Percentiles rank a stretch among this genome's conserved stretches.
These are phyloP conservation scores for Pharmacophagus antenor DNA, from an alignment of 2,888 invertebrate species.

Conservation along the genomic window DNA sequence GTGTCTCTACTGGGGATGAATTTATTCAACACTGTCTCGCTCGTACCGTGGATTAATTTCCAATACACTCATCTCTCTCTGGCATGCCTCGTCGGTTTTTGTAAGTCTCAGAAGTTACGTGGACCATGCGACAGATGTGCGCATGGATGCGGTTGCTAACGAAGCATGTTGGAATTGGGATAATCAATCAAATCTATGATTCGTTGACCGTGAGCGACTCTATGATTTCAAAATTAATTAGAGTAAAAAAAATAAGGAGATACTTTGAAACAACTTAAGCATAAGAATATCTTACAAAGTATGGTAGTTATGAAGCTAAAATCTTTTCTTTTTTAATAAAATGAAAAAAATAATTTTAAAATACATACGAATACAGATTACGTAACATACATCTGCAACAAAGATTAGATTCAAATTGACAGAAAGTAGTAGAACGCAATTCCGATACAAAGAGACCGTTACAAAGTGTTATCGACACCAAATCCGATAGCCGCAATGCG, in stretches of 20 bases:
- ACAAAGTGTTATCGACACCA: conserved; percentile 66
- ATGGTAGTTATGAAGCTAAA: background rate
- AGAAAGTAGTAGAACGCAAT: conserved; percentile 64
- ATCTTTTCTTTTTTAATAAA: no score
- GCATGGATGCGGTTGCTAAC: conserved; percentile 74
- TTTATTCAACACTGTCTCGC: conserved; percentile 50
- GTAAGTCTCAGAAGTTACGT: conserved; percentile 70
- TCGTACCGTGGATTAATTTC: conserved; percentile 40
- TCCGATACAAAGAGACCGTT: conserved; percentile 67
- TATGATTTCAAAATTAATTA: conserved; percentile 48
- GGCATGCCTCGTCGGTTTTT: conserved; percentile 65
- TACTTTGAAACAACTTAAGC: no score
- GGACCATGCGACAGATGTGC: conserved; percentile 78
- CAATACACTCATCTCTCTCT: conserved; percentile 55
- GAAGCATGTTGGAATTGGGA: conserved; percentile 74
- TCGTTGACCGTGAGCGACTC: conserved; percentile 64
- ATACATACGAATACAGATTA: conserved; percentile 8
- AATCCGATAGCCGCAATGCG: conserved; percentile 73
- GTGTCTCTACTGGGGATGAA: conserved; percentile 54
- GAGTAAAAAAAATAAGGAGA: background rate
- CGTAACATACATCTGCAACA: background rate
- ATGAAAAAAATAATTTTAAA: no score
- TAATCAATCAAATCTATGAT: conserved; percentile 77
- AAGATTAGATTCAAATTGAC: conserved; percentile 47
- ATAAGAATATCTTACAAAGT: background rate